Evolutionary conservation across 2,888 invertebrate species (phyloP), one percentile per base, ranked within the genome.

Genomic region (Apodemia duryi): DNA sequence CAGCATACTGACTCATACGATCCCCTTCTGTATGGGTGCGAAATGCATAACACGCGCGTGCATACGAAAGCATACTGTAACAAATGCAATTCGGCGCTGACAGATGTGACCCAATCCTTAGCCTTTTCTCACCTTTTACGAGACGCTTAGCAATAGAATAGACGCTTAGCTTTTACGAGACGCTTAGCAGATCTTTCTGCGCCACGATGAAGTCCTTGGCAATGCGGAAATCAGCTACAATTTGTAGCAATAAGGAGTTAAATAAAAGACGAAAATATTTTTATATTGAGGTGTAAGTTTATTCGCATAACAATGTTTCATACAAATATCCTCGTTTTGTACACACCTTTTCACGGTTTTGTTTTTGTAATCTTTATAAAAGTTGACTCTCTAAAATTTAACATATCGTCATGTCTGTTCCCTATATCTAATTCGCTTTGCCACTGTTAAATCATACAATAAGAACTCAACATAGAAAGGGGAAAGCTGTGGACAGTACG

Each of bases 231-330:
- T 35, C 35, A 35, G 35, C 35, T 35, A 35, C 4, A 35, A 35
- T 4, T 35, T 38, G 7, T 38, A 38, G 38, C 38, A 11, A 13
- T 46, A 46, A 46, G 46, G 46, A 13, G 13, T 46, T 28, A 85
- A 89, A 88, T 87, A 83, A 91, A 91, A 90, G 82, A 80, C 87
- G 46, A 13, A 13, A 75, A 71, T 82, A 86, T 85, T 89, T 88
- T 91, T 90, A 90, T 88, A 83, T 89, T 88, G 91, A 90, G 91
- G 91, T 91, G 91, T 91, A 91, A 90, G 91, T 91, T 91, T 91
- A 91, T 91, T 91, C 90, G 91, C 91, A 88, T 91, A 91, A 91
- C 91, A 91, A 91, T 90, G 85, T 91, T 88, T 91, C 90, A 91
- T 91, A 91, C 91, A 91, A 91, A 91, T 91, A 86, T 89, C 89